These are phyloP conservation scores for Euplexia lucipara DNA, from an alignment of 2,888 invertebrate genomes.

Conservation along the genomic window DNA sequence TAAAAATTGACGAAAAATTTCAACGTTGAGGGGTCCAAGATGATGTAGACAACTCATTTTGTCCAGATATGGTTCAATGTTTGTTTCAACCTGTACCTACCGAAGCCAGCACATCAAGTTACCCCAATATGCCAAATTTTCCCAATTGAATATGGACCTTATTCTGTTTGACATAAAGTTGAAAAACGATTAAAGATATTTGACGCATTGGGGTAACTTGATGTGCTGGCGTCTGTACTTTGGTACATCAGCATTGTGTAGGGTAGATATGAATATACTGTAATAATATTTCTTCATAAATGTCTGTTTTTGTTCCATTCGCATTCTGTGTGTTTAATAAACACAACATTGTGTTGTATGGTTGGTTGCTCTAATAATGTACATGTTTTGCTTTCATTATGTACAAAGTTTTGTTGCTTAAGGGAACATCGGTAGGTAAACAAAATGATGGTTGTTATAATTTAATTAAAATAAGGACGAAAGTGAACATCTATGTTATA, in stretches of 20 bases:
- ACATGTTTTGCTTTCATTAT: constrained; percentile 35
- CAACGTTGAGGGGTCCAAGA: no score
- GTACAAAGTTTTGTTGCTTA: constrained; percentile 6
- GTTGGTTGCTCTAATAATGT: constrained; percentile 19
- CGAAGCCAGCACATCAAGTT: no score
- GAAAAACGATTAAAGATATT: no score
- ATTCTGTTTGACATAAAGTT: no score
- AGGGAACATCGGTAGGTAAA: not conserved
- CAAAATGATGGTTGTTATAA: constrained; percentile 3
- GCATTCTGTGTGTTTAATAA: constrained; percentile 48
- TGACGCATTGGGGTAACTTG: no score
- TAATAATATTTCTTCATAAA: constrained; percentile 37
- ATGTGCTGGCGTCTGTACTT: no score
- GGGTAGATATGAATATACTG: not conserved
- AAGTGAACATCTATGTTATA: not conserved
- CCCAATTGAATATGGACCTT: no score
- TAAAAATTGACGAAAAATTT: no score
- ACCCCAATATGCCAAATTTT: no score
- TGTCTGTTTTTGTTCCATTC: constrained; percentile 43
- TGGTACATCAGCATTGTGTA: not conserved
- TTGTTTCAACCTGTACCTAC: no score
- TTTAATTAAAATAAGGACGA: constrained; percentile 14
- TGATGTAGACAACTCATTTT: no score
- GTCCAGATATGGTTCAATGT: no score
- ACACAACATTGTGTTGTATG: constrained; percentile 28